Evolutionary conservation across 2,797 vertebrate species (phyloP), one percentile per base, ranked within the genome.

Genomic region (Prionace glauca): DNA sequence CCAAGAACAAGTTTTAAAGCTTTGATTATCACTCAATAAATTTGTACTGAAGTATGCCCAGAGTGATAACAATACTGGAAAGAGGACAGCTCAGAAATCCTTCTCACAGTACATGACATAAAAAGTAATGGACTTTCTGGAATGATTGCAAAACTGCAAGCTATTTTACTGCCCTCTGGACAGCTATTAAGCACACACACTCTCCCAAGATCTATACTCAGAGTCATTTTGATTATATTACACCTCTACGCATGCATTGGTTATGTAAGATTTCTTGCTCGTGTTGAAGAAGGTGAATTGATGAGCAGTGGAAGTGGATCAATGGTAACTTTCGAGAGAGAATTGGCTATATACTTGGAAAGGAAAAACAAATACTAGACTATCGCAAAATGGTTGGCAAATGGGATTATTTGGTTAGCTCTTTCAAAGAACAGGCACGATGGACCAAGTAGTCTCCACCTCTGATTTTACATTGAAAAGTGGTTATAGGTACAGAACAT

Each of bases 21-120:
- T 65, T 67, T 91, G 14, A 91, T 91, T 91, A 36, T 67, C 88
- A 91, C 29, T n/a, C 62, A 91, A 65, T 67, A 91, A n/a, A 36
- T 32, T 91, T 65, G 7, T 62, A 24, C 32, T 91, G 18, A 7
- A 10, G 20, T 45, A 24, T 10, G 45, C 20, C 81, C 81, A 8
- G 62, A 20, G 32, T n/a, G 16, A 22, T n/a, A 65, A 91, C 60
- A 18, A 14, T 20, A 32, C 62, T 65, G 62, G 32, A 91, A 67
- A 67, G 5, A 3, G 60, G 62, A 22, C 62, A 88, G 14, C 14
- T 36, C 88, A 65, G 60, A 91, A 67, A 36, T 32, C 56, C 16
- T 62, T n/a, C 56, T 14, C 87, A 62, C 87, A 90, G 56, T 56
- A 90, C 26, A 90, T 62, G 29, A 67, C 81, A 45, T 67, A 2